Evolutionary conservation across 2,888 invertebrate species (phyloP).

Genomic region (Tupiocoris notatus): DNA sequence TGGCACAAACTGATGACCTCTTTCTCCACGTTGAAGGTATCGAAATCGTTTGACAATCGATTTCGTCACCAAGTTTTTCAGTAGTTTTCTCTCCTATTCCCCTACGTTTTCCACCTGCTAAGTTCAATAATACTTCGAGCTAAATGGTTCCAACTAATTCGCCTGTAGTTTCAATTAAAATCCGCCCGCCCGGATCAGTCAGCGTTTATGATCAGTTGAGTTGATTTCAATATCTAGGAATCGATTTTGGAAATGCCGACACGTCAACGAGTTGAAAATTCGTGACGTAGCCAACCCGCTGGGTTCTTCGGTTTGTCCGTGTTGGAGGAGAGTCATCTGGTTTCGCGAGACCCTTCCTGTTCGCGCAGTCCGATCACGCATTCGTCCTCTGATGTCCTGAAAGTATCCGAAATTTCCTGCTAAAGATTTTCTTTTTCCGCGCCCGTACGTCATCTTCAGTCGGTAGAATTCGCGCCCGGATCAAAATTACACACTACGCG

Average conservation of each 20-base stretch:
- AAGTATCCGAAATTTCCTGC: neutral
- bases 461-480: neutral
- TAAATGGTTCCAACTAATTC: neutral
- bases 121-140: neutral
- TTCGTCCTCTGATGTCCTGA: slow-evolving; percentile 32
- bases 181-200: no score
- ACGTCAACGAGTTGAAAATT: slow-evolving; percentile 22
- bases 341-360: neutral
- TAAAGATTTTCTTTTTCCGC: neutral
- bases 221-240: slow-evolving; percentile 2
- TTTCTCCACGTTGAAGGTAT: slow-evolving; percentile 29
- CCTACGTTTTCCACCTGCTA: neutral
- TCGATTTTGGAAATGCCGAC: slow-evolving; percentile 15
- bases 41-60: slow-evolving; percentile 28
- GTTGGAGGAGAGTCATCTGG: slow-evolving; percentile 23
- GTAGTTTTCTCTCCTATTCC: neutral
- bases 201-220: neutral
- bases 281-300: slow-evolving; percentile 26
- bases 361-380: neutral
- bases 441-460: neutral
- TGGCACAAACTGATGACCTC: slow-evolving; percentile 18
- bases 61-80: neutral
- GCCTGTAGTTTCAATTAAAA: neutral
- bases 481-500: no score
- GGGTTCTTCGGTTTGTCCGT: slow-evolving; percentile 8